These are phyloP conservation scores for Dicaeum eximium DNA, from an alignment of 2,113 vertebrate genomes.

Conservation along the genomic window DNA sequence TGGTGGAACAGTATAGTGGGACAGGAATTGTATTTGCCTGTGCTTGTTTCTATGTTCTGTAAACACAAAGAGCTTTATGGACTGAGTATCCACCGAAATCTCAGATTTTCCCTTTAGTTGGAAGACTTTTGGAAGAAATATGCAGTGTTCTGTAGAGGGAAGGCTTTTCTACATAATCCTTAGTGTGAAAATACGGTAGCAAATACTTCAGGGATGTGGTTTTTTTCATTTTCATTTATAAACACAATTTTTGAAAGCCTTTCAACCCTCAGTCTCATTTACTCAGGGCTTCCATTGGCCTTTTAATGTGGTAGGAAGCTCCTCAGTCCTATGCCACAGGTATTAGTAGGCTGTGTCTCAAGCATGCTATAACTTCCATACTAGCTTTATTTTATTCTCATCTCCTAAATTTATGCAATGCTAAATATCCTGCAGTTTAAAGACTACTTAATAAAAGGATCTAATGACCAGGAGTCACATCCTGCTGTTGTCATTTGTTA, in stretches of 20 bases:
- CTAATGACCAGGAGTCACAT: not conserved
- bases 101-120: not conserved
- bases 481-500: not conserved
- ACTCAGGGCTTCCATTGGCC: not conserved
- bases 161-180: not conserved
- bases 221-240: not conserved
- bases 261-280: not conserved
- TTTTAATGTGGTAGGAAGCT: not conserved
- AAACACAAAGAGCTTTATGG: not conserved
- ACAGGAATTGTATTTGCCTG: not conserved
- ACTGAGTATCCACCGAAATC: not conserved
- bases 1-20: not conserved
- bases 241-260: not conserved
- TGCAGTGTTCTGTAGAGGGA: not conserved
- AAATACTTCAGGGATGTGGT: not conserved
- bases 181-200: not conserved
- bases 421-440: not conserved
- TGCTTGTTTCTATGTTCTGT: not conserved
- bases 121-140: not conserved
- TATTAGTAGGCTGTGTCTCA: not conserved
- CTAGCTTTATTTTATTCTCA: not conserved
- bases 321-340: not conserved
- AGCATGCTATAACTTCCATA: not conserved
- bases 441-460: not conserved
- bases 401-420: not conserved